Evolutionary conservation across 2,888 invertebrate genomes (phyloP).

Genomic region (Teleogryllus oceanicus): DNA sequence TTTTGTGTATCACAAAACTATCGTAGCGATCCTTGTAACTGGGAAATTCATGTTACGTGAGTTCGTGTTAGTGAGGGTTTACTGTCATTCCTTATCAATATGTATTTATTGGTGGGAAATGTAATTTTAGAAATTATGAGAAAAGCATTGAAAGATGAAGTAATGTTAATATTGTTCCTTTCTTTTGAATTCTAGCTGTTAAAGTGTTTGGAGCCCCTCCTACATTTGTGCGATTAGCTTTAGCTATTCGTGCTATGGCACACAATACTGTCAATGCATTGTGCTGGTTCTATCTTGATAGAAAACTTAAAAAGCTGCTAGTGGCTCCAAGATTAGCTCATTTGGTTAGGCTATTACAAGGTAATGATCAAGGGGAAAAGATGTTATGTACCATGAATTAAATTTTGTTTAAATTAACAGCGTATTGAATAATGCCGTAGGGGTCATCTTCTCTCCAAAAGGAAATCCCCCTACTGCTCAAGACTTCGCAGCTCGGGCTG

Average conservation of each 20-base stretch:
- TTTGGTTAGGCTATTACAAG: constrained; percentile 58
- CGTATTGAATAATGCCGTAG: constrained; percentile 37
- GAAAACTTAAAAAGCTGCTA: constrained; percentile 48
- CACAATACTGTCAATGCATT: constrained; percentile 51
- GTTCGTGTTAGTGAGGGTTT: too few species aligned
- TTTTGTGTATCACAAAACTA: too few species aligned
- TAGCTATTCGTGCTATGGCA: constrained; percentile 51
- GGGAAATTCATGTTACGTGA: too few species aligned
- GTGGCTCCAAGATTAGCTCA: constrained; percentile 57
- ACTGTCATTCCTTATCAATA: too few species aligned
- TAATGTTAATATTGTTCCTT: background rate
- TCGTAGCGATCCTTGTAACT: too few species aligned
- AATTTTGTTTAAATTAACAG: too few species aligned
- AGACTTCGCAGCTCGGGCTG: constrained; percentile 46
- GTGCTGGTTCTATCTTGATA: constrained; percentile 48
- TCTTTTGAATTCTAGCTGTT: constrained; percentile 39
- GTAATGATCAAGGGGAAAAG: constrained; percentile 44
- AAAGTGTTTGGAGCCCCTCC: constrained; percentile 54
- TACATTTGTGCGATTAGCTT: constrained; percentile 50
- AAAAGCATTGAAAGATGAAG: too few species aligned
- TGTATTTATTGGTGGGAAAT: too few species aligned
- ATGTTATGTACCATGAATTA: background rate
- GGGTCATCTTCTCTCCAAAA: constrained; percentile 45
- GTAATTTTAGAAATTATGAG: too few species aligned
- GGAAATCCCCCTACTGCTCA: constrained; percentile 43